Evolutionary conservation across 1,140 invertebrate species (phyloP), one percentile per base, ranked within the genome.

Genomic region (Sycophaga agraensis): DNA sequence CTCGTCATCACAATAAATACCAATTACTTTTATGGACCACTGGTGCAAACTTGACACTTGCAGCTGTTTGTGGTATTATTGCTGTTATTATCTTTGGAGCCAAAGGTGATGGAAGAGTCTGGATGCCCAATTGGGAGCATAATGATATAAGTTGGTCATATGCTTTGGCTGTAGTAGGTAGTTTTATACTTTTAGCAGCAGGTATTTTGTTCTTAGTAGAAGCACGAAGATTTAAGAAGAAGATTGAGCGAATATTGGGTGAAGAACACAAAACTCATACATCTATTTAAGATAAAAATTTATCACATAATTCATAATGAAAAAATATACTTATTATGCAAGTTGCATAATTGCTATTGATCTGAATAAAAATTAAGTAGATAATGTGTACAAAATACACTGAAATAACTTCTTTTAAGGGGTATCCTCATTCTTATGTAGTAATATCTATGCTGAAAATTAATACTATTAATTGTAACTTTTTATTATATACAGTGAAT

Each of bases 101-200:
- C 1, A 84, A 89, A 71, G 95, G 94, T 11, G 93, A 97, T 79
- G 88, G 92, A 2, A 82, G 95, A 22, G 91, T 93, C 70, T 98
- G 96, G 95, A 96, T 98, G 91, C 96, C 95, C 0, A 88, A 96
- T 70, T 97, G 94, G 86, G 93, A 97, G 69, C 92, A 96, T 70
- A 98, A 98, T 80, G 89, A 94, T 72, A 85, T 97, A n/a, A 89
- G 94, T 3, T 98, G 94, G 94, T 94, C 94, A 1, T 98, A 88
- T 81, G 95, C 91, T 5, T 78, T 97, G 17, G 93, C 86, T 35
- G 89, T 91, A 9, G 79, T 96, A 16, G 92, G 92, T 19, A 86
- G 87, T 4, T 82, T 92, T 14, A 80, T 88, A 19, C 77, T 92
- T 11, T 82, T 91, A 24, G 86, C 91, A 22, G 84, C 87, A 24